Evolutionary conservation across 2,888 invertebrate genomes (phyloP).

Genomic region (Agriopis marginaria): DNA sequence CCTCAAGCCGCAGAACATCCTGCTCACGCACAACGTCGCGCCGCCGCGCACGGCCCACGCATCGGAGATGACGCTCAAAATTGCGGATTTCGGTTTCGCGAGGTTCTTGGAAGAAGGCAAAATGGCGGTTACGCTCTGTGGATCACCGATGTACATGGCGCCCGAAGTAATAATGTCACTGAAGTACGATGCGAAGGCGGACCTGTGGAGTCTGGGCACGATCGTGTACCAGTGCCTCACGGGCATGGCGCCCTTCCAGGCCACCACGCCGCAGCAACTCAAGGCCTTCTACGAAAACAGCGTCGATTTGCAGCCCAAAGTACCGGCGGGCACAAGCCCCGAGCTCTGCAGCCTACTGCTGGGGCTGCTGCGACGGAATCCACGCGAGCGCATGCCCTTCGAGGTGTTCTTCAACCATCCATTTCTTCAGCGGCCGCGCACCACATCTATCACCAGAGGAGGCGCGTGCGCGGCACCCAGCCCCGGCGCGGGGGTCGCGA

Average conservation of each 20-base stretch:
- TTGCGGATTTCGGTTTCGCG: conserved; percentile 99
- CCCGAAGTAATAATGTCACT: conserved; percentile 99
- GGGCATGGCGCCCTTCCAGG: conserved; percentile 99
- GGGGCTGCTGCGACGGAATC: conserved; percentile 95
- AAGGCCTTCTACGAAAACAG: conserved; percentile 99
- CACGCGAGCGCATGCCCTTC: conserved; percentile 98
- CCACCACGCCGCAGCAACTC: conserved; percentile 98
- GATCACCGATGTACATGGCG: conserved; percentile 99
- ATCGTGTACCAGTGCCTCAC: conserved; percentile 99
- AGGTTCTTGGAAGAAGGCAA: conserved; percentile 99
- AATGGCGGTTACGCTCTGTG: conserved; percentile 99
- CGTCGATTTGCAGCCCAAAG: conserved; percentile 94
- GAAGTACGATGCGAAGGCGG: conserved; percentile 99
- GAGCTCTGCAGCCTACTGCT: conserved; percentile 95
- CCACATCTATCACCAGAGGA: conserved; percentile 75
- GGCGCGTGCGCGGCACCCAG: conserved; percentile 40
- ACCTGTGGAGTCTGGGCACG: conserved; percentile 99
- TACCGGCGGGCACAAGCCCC: conserved; percentile 96
- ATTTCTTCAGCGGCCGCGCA: conserved; percentile 91
- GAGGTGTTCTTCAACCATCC: conserved; percentile 98
- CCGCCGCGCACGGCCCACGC: conserved; percentile 89
- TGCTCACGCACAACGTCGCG: conserved; percentile 93
- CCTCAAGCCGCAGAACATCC: conserved; percentile 99
- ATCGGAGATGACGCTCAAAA: conserved; percentile 96
- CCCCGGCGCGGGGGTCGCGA: conserved; percentile 37